Percentiles rank a stretch among this genome's conserved stretches.
These are phyloP conservation scores for Eulithis testata DNA, from an alignment of 2,888 invertebrate species.

Conservation along the genomic window DNA sequence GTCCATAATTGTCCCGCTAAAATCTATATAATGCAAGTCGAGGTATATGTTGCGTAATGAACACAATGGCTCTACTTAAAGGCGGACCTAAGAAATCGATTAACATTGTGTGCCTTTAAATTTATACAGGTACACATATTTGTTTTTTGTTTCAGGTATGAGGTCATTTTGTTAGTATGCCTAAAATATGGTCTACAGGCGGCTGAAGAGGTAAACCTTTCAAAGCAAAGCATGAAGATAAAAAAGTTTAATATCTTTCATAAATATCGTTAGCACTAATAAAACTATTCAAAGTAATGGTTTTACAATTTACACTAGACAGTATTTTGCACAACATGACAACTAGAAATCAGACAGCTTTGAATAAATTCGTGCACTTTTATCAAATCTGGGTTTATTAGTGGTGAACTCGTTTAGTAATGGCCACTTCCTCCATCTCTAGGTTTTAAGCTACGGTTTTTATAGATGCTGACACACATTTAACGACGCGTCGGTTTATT, in stretches of 20 bases:
- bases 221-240: conserved; percentile 18
- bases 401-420: conserved; percentile 58
- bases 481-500: conserved; percentile 57
- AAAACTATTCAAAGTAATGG: conserved; percentile 33
- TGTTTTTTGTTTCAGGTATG: conserved; percentile 30
- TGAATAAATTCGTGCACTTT: conserved; percentile 44
- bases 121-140: conserved; percentile 3
- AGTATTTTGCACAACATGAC: conserved; percentile 34
- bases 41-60: conserved; percentile 32
- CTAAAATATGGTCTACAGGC: conserved; percentile 9
- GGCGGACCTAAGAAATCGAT: conserved; percentile 18
- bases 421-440: conserved; percentile 61
- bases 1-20: conserved; percentile 28
- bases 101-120: conserved; percentile 5
- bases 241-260: conserved; percentile 18
- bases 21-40: conserved; percentile 26
- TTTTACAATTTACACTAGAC: conserved; percentile 35
- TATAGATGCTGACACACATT: conserved; percentile 66
- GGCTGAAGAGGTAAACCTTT: conserved; percentile 17
- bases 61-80: conserved; percentile 14
- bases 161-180: conserved; percentile 19
- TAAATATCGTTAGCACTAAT: conserved; percentile 23
- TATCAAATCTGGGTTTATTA: conserved; percentile 61
- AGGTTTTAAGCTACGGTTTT: conserved; percentile 60
- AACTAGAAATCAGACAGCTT: conserved; percentile 36